phyloP scores from a whole-genome alignment of 92 coral and sea anemone species.

The Epizoanthus fatuus region DNA sequence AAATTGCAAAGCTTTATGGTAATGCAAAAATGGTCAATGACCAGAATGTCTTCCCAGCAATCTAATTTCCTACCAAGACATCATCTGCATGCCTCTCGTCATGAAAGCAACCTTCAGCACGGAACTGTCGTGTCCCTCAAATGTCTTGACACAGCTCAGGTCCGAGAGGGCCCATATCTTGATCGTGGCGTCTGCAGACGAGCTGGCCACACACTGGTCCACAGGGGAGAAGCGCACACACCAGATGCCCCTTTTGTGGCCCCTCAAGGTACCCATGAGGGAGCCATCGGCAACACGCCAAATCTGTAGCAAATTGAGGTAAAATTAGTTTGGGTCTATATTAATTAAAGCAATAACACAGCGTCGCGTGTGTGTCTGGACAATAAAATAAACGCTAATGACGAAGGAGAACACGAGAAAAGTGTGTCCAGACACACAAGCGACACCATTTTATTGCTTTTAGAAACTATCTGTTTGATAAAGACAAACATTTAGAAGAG shows the following conservation, averaged over 20 bases:
- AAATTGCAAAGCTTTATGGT: too few relatives aligned
- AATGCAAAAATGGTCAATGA: too few relatives aligned
- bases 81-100: constrained; percentile 94
- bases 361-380: not conserved
- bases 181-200: constrained; percentile 94
- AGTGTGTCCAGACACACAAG: too few relatives aligned
- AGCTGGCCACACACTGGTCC: constrained; percentile 94
- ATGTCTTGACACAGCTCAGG: constrained; percentile 94
- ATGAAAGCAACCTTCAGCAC: constrained; percentile 86
- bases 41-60: not conserved
- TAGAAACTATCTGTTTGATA: too few relatives aligned
- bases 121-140: constrained; percentile 94
- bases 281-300: constrained; percentile 86
- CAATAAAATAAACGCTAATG: too few relatives aligned
- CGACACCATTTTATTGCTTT: too few relatives aligned
- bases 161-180: constrained; percentile 98
- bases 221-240: constrained; percentile 93
- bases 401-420: too few relatives aligned
- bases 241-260: constrained; percentile 98
- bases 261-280: constrained; percentile 86
- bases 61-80: constrained; percentile 78
- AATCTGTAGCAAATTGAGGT: constrained; percentile 52
- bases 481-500: too few relatives aligned
- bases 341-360: too few relatives aligned
- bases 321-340: not conserved